A percentile compares a stretch with the other conserved stretches of the same genome.
These are phyloP conservation scores for Drosophila borborema DNA, from an alignment of 2,888 invertebrate genomes.

Conservation along the genomic window DNA sequence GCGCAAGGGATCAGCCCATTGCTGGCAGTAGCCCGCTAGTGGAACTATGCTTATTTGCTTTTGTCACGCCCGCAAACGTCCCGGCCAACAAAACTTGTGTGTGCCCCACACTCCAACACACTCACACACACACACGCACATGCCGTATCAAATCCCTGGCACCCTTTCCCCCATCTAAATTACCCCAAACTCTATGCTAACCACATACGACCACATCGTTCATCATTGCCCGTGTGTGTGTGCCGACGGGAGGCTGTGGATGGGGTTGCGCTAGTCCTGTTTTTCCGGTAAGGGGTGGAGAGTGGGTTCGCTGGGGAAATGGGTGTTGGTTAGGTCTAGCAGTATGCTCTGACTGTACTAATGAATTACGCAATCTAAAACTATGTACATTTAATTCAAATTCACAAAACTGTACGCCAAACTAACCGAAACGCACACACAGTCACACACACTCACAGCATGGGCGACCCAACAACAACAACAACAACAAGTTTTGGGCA, in stretches of 20 bases:
- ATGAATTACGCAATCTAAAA: constrained; percentile 85
- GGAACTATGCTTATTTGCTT: constrained; percentile 68
- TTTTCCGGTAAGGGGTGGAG: not conserved
- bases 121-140: constrained; percentile 9
- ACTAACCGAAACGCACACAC: constrained; percentile 67
- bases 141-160: constrained; percentile 21
- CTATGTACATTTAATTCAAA: constrained; percentile 83
- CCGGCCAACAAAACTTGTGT: constrained; percentile 23
- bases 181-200: constrained; percentile 64
- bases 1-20: constrained; percentile 52
- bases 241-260: constrained; percentile 43
- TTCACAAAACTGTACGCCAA: constrained; percentile 80
- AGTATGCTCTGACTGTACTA: constrained; percentile 77
- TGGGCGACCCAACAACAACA: constrained; percentile 33
- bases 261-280: constrained; percentile 8
- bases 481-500: constrained; percentile 65
- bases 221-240: constrained; percentile 77
- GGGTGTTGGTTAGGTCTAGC: constrained; percentile 55
- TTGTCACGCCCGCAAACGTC: constrained; percentile 56
- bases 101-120: not conserved
- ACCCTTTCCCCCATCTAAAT: constrained; percentile 47
- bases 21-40: constrained; percentile 14
- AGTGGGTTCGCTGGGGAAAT: not conserved
- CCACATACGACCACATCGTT: constrained; percentile 82
- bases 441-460: constrained; percentile 18